phyloP scores from a whole-genome alignment of 2,113 vertebrate genomes.

The Campylomormyrus tamandua region DNA sequence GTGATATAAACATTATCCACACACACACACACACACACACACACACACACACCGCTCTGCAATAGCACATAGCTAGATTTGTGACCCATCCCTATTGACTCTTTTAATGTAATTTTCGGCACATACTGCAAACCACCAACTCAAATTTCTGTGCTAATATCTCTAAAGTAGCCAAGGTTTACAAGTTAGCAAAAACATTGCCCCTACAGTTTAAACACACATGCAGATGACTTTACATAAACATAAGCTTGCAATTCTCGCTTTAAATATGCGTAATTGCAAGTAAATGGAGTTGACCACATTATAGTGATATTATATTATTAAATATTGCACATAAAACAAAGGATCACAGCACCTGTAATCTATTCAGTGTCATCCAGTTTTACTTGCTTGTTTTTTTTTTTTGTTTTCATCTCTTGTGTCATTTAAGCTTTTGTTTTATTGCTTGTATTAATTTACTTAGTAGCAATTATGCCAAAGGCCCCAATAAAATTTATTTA shows the following conservation, averaged over 20 bases:
- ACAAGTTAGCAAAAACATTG: neutral
- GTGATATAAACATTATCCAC: no score
- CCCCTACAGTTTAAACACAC: neutral
- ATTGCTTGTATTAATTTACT: slow-evolving; percentile 14
- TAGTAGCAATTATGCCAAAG: slow-evolving; percentile 15
- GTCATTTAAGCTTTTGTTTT: neutral
- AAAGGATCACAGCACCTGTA: neutral
- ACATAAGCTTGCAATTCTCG: neutral
- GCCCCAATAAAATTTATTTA: slow-evolving; percentile 10
- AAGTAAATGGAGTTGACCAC: neutral
- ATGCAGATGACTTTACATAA: neutral
- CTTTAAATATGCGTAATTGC: neutral
- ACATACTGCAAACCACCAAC: neutral
- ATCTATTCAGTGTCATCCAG: neutral
- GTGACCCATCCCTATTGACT: neutral
- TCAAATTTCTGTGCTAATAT: neutral
- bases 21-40: neutral
- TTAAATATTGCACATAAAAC: neutral
- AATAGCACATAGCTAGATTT: neutral
- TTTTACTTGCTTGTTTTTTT: neutral
- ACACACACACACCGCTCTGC: neutral
- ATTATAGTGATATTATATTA: neutral
- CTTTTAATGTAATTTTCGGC: neutral
- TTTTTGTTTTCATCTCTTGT: neutral
- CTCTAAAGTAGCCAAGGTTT: neutral